phyloP scores from a whole-genome alignment of 92 coral and sea anemone genomes.

The Palythoa heliodiscus region DNA sequence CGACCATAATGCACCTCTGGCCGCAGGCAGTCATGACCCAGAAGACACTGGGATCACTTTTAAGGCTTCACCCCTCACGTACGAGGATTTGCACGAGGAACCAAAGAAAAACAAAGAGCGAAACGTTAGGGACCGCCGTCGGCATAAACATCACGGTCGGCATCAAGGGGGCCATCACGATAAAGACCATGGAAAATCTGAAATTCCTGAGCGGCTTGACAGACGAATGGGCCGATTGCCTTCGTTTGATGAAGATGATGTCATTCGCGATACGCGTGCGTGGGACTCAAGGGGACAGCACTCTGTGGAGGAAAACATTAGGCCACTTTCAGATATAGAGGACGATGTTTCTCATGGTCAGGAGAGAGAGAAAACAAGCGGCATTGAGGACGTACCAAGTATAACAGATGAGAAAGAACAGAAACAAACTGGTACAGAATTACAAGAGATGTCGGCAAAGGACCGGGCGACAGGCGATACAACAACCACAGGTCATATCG shows the following conservation, averaged over 20 bases:
- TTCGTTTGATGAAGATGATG: constrained; percentile 22
- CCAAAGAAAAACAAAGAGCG: not conserved
- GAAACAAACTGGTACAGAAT: not conserved
- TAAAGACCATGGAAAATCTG: not conserved
- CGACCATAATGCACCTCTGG: constrained; percentile 25
- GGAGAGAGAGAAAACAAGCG: not conserved
- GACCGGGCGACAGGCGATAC: not conserved
- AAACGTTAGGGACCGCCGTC: constrained; percentile 16
- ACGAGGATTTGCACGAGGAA: not conserved
- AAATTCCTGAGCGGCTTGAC: constrained; percentile 39
- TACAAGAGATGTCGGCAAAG: not conserved
- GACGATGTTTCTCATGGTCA: not conserved
- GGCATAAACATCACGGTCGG: constrained; percentile 40
- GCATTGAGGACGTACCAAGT: not conserved
- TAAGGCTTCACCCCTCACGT: constrained; percentile 14
- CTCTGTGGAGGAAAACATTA: not conserved
- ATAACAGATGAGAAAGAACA: not conserved
- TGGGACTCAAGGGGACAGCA: not conserved
- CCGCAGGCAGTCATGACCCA: not conserved
- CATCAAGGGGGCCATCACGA: constrained; percentile 24
- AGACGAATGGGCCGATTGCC: constrained; percentile 21
- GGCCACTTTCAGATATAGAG: not conserved
- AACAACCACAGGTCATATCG: not conserved
- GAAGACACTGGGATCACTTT: constrained; percentile 27
- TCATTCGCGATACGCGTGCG: constrained; percentile 25